Percentiles rank a stretch among this genome's conserved stretches.
phyloP scores from a whole-genome alignment of 1,140 invertebrate species.

The Medauroidea extradentata region DNA sequence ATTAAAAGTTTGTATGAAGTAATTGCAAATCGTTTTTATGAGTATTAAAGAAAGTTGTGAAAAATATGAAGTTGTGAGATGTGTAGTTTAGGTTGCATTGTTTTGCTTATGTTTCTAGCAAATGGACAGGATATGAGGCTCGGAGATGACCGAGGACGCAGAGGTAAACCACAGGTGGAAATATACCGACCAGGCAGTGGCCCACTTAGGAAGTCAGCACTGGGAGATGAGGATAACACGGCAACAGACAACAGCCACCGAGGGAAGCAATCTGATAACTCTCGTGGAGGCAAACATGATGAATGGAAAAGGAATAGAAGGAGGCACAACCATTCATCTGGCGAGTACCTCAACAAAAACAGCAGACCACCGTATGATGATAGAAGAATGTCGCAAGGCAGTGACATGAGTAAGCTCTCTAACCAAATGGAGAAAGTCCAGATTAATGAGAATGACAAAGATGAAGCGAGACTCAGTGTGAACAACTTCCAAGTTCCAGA shows the following conservation, averaged over 20 bases:
- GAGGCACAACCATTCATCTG: slow-evolving; percentile 11
- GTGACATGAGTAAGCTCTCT: background rate
- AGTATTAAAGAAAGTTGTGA: too few relatives aligned
- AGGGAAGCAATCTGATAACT: slow-evolving; percentile 8
- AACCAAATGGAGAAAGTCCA: slow-evolving; percentile 5
- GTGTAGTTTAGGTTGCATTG: too few relatives aligned
- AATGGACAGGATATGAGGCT: slow-evolving; percentile 7
- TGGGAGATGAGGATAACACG: slow-evolving; percentile 43
- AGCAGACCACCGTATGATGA: background rate
- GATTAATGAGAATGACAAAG: slow-evolving; percentile 12
- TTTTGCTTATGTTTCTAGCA: slow-evolving; percentile 16
- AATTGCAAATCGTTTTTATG: too few relatives aligned
- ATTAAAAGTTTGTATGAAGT: too few relatives aligned
- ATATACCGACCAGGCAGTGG: slow-evolving; percentile 60
- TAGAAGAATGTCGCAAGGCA: background rate
- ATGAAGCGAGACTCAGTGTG: slow-evolving; percentile 20
- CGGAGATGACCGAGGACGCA: slow-evolving; percentile 16
- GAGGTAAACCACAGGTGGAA: slow-evolving; percentile 32
- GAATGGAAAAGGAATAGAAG: background rate
- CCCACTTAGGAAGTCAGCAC: slow-evolving; percentile 51
- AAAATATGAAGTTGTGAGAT: too few relatives aligned
- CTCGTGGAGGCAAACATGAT: background rate
- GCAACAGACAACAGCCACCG: slow-evolving; percentile 38
- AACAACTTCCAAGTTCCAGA: slow-evolving; percentile 38
- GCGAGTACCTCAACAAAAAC: slow-evolving; percentile 7